Evolutionary conservation across 1,140 invertebrate genomes (phyloP).

Genomic region (Monochamus saltuarius): DNA sequence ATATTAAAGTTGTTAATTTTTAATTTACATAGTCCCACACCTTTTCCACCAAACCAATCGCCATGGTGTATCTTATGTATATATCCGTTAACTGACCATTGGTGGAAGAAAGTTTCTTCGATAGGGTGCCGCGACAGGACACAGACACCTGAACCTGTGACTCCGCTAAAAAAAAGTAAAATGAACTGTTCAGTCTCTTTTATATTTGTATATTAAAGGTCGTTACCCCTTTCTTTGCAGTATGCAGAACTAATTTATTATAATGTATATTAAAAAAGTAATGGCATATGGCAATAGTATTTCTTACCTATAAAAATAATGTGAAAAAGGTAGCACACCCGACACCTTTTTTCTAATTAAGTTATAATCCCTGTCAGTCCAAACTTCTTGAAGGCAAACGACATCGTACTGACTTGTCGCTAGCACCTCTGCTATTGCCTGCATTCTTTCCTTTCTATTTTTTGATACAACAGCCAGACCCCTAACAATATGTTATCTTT

Average conservation of each 20-base stretch:
- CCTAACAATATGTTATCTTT: slow-evolving; percentile 58
- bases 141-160: slow-evolving; percentile 89
- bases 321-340: slow-evolving; percentile 72
- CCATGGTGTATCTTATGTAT: slow-evolving; percentile 95
- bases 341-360: slow-evolving; percentile 64
- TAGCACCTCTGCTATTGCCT: slow-evolving; percentile 78
- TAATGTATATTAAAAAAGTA: background rate
- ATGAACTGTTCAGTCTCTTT: slow-evolving; percentile 20
- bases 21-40: slow-evolving; percentile 81
- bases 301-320: slow-evolving; percentile 89
- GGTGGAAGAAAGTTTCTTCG: slow-evolving; percentile 84
- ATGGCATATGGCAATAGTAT: background rate
- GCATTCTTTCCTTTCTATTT: slow-evolving; percentile 71
- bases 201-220: too few species aligned
- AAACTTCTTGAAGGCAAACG: slow-evolving; percentile 91
- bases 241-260: background rate
- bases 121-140: slow-evolving; percentile 88
- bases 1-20: slow-evolving; percentile 67
- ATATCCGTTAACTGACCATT: slow-evolving; percentile 95
- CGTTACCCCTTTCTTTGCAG: background rate
- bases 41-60: slow-evolving; percentile 98
- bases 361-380: slow-evolving; percentile 77
- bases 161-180: slow-evolving; percentile 65
- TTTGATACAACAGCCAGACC: slow-evolving; percentile 80
- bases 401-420: slow-evolving; percentile 74